Percentiles rank a stretch among this genome's conserved stretches.
These are phyloP conservation scores for Cenopis cana DNA, from an alignment of 2,888 invertebrate genomes.

Conservation along the genomic window DNA sequence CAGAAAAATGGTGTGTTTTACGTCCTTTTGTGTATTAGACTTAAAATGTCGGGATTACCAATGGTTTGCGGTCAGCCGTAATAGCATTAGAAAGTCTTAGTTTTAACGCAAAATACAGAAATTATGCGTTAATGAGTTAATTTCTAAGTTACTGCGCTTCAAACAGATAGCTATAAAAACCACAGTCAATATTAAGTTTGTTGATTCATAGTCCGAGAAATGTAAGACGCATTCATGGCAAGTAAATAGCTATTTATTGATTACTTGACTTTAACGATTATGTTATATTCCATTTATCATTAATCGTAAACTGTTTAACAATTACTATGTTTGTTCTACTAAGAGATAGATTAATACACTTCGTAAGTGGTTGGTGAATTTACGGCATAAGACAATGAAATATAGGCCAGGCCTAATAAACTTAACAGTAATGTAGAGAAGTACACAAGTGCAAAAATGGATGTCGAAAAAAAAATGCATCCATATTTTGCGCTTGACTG, in stretches of 20 bases:
- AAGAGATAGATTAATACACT: background rate
- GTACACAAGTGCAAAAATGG: no score
- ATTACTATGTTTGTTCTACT: background rate
- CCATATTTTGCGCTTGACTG: no score
- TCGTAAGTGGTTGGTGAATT: background rate
- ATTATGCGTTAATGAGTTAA: conserved; percentile 11
- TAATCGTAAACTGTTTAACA: background rate
- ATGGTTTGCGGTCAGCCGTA: conserved; percentile 36
- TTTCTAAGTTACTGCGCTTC: background rate
- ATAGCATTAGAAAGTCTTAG: conserved; percentile 33
- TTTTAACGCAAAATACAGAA: conserved; percentile 14
- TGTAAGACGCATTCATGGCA: background rate
- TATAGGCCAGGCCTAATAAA: no score
- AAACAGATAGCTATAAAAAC: background rate
- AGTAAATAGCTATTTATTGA: background rate
- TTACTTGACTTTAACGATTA: background rate
- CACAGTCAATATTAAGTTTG: background rate
- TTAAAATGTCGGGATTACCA: conserved; percentile 8
- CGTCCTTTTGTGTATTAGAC: background rate
- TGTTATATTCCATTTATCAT: background rate
- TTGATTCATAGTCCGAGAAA: background rate
- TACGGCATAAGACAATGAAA: background rate
- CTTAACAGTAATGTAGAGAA: no score
- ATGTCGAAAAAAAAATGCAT: background rate
- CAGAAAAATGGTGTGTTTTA: background rate